Evolutionary conservation across 2,797 vertebrate genomes (phyloP).

Genomic region (Hirundo rustica): DNA sequence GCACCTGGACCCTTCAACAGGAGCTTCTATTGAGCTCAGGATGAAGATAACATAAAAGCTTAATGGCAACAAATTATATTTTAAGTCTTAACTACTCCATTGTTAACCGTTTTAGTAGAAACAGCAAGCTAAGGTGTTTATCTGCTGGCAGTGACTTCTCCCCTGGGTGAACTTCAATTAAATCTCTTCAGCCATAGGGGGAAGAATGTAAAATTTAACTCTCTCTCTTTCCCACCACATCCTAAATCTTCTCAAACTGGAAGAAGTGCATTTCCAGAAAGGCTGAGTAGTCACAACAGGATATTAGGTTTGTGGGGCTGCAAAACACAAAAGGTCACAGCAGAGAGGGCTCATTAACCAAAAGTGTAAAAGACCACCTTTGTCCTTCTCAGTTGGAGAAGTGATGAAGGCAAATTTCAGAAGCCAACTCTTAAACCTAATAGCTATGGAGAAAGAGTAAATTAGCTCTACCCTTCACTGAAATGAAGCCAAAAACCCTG

Average conservation of each 20-base stretch:
- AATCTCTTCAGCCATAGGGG: constrained; percentile 2
- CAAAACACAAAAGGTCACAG: constrained; percentile 28
- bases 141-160: constrained; percentile 35
- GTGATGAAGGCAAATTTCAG: constrained; percentile 3
- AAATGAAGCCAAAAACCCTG: not conserved
- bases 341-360: constrained; percentile 20
- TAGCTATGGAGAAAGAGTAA: not conserved
- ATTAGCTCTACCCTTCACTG: not conserved
- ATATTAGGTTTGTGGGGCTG: not conserved
- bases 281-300: constrained; percentile 29
- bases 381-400: not conserved
- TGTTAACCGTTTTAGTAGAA: constrained; percentile 45
- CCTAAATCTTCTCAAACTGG: constrained; percentile 42
- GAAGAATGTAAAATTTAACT: constrained; percentile 22
- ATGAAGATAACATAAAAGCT: constrained; percentile 40
- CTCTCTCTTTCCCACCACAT: not conserved
- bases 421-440: not conserved
- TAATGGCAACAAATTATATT: constrained; percentile 52
- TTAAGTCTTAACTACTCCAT: constrained; percentile 46
- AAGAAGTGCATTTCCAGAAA: constrained; percentile 25
- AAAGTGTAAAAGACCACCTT: not conserved
- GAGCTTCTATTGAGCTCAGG: not conserved
- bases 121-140: constrained; percentile 61
- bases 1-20: not conserved
- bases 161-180: constrained; percentile 42